These are phyloP conservation scores for Brenthis daphne DNA, from an alignment of 2,888 invertebrate genomes.

Conservation along the genomic window DNA sequence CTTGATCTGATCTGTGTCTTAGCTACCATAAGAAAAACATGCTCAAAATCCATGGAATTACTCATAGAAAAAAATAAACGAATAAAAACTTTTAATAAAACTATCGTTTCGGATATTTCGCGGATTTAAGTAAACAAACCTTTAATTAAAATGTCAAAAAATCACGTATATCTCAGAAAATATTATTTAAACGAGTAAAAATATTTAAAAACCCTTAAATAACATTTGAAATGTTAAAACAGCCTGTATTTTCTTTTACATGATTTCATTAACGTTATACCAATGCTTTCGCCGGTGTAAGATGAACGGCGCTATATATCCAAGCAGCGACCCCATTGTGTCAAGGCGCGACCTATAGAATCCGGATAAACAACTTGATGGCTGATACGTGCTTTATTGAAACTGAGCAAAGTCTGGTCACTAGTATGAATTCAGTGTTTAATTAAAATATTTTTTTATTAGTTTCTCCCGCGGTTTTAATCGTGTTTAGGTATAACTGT, in stretches of 20 bases:
- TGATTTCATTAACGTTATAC: conserved; percentile 18
- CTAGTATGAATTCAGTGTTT: conserved; percentile 6
- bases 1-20: no score
- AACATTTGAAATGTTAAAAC: not conserved
- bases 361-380: conserved; percentile 31
- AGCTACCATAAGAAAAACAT: no score
- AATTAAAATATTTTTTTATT: not conserved
- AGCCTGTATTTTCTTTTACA: not conserved
- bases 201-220: not conserved
- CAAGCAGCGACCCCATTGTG: conserved; percentile 30
- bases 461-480: no score
- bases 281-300: conserved; percentile 12
- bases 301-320: conserved; percentile 27
- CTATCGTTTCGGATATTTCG: no score
- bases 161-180: no score
- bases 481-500: no score
- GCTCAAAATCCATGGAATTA: no score
- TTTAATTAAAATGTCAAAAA: no score
- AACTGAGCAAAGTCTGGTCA: conserved; percentile 26
- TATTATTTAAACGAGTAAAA: no score
- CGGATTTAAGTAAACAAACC: no score
- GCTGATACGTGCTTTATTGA: conserved; percentile 26
- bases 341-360: conserved; percentile 25
- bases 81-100: no score
- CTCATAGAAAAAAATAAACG: no score